These are phyloP conservation scores for Bubo blakistoni DNA, from an alignment of 2,113 vertebrate species.

Conservation along the genomic window DNA sequence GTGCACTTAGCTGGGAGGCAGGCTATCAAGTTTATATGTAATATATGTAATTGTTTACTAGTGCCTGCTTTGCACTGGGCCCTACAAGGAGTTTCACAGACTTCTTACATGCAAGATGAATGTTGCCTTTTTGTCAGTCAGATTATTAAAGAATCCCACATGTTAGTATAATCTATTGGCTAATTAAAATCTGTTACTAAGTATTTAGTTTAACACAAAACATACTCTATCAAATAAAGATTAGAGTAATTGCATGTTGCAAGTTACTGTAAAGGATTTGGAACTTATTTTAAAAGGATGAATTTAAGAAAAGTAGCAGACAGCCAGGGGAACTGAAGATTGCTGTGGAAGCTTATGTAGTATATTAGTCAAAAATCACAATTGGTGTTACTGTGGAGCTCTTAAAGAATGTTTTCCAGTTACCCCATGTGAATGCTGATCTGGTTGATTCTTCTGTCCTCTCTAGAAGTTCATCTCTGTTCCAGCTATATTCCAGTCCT, in stretches of 20 bases:
- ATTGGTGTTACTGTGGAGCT: neutral
- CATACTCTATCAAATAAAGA: conserved; percentile 9
- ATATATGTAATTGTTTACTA: neutral
- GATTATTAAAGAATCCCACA: neutral
- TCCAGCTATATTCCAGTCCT: neutral
- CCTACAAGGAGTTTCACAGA: neutral
- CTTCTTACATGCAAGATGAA: neutral
- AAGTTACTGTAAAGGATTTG: neutral
- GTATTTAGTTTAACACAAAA: neutral
- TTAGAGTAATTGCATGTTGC: neutral
- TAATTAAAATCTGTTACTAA: conserved; percentile 16
- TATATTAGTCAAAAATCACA: neutral
- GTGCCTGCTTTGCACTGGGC: neutral
- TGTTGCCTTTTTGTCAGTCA: neutral
- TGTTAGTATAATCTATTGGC: neutral
- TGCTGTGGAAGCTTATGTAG: neutral
- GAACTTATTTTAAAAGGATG: neutral
- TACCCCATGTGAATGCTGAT: neutral
- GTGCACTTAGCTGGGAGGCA: neutral
- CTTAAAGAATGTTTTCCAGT: neutral
- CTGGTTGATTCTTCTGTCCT: neutral
- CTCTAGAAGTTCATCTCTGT: neutral
- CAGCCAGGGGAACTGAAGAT: neutral
- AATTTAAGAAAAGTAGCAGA: neutral
- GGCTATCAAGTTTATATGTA: neutral